Evolutionary conservation across 2,113 vertebrate species (phyloP), one percentile per base, ranked within the genome.

Genomic region (Trichomycterus rosablanca): DNA sequence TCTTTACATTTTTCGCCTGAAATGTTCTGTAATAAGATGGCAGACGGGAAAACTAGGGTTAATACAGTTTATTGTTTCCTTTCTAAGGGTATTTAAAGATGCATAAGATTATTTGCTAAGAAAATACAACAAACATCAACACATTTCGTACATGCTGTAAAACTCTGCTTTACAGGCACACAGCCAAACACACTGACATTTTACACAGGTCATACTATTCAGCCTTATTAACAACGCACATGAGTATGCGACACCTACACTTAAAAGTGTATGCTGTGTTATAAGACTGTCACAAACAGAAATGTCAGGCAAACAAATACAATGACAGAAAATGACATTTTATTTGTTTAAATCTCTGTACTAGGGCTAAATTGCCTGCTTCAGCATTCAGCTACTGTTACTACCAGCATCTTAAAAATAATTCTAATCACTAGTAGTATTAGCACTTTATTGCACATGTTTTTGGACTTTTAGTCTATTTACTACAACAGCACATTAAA

Each of bases 1-100:
- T n/a, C n/a, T n/a, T n/a, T n/a, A n/a, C n/a, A n/a, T n/a, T n/a
- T n/a, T n/a, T n/a, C n/a, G n/a, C n/a, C n/a, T n/a, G n/a, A n/a
- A n/a, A n/a, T n/a, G n/a, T 51, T 10, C 6, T 24, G 1, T 6
- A 3, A 46, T 46, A 32, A 39, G 4, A 11, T 30, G 34, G 30
- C 11, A 9, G 7, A 0, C 32, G 1, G 12, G 7, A 2, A 42
- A 2, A 62, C 5, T 18, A 34, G 32, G 43, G 4, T 56, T 56
- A 18, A 54, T 56, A 62, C 18, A 45, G 24, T 66, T 62, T 66
- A 66, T 52, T 71, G 1, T 55, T 52, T 22, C 11, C 35, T 66
- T 7, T 19, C 15, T 40, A 26, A 35, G 19, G 15, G 15, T 45
- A 46, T 61, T 26, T 46, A 32, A 53, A 53, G 40, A 34, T 22